These are phyloP conservation scores for Muschampia plurimacula DNA, from an alignment of 2,888 invertebrate genomes.

Conservation along the genomic window DNA sequence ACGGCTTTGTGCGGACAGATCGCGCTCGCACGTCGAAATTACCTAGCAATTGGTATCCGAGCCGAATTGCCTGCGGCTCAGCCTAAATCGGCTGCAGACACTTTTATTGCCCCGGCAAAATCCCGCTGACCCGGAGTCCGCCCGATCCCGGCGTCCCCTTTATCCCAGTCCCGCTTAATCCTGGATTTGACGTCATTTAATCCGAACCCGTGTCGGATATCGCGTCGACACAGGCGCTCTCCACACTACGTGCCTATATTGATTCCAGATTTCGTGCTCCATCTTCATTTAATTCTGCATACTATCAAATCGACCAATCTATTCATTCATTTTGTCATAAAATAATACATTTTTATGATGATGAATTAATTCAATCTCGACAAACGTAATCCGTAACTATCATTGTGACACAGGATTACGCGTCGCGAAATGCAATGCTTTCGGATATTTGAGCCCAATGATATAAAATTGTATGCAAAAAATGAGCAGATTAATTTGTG, in stretches of 20 bases:
- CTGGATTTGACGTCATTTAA: conserved; percentile 87
- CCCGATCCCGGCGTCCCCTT: conserved; percentile 75
- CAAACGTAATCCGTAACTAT: conserved; percentile 79
- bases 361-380: conserved; percentile 75
- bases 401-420: conserved; percentile 75
- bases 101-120: conserved; percentile 84
- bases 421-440: conserved; percentile 68
- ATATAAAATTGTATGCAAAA: conserved; percentile 84
- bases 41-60: conserved; percentile 84
- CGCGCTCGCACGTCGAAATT: conserved; percentile 81
- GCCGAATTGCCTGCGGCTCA: conserved; percentile 81
- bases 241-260: conserved; percentile 72
- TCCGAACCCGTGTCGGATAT: conserved; percentile 88
- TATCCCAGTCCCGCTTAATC: conserved; percentile 83
- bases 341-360: conserved; percentile 62
- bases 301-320: conserved; percentile 61
- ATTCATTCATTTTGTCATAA: conserved; percentile 54
- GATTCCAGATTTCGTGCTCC: conserved; percentile 69
- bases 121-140: conserved; percentile 81
- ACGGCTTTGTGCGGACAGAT: conserved; percentile 83
- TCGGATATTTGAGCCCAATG: conserved; percentile 79
- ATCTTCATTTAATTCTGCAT: conserved; percentile 57
- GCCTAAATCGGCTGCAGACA: conserved; percentile 86
- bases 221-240: conserved; percentile 85
- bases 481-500: conserved; percentile 85